Base-by-base conservation (phyloP, 2,888 invertebrate genomes). In the Eueremaeus valkanovi region DNA sequence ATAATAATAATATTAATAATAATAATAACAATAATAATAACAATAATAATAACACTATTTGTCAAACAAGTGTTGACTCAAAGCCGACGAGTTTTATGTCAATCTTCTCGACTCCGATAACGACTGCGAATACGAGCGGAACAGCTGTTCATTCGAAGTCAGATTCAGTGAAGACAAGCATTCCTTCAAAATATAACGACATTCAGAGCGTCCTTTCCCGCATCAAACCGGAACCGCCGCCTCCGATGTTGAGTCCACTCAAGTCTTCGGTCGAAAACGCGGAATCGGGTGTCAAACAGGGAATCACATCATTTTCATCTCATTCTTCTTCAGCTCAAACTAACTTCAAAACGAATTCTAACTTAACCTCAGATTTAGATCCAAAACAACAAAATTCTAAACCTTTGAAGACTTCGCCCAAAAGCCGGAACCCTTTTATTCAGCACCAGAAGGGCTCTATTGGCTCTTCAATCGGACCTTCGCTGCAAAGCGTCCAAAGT, bases 241-340 rank as follows among this genome's bases (percentile, higher is more conserved):
- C 61, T 61, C 61, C 61, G 31, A 61, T 61, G 61, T 61, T 61
- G 31, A 61, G 61, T 61, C 61, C 61, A 29, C 21, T 55, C 2
- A 55, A 55, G 55, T 24, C 55, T 9, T 13, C 18, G 8, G 5
- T 21, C n/a, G 55, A 55, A 5, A 21, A 18, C 21, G n/a, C n/a
- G n/a, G 55, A 55, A 21, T n/a, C 55, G 55, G 21, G 13, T 61
- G 9, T 27, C 6, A 61, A 9, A 31, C 8, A 6, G 1, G 61
- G 31, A 27, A 61, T 31, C 9, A 29, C 27, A 16, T 29, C 31
- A n/a, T 55, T 27, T 24, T n/a, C 27, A 6, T 31, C 61, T 31
- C 29, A 61, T 16, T 11, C 27, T 27, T 27, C 29, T 61, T 61
- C 31, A 5, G 31, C 27, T 29, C 6, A 24, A 61, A 16, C 29